Percentiles rank a stretch among this genome's conserved stretches.
Evolutionary conservation across 2,113 vertebrate genomes (phyloP).

Genomic region (Vimba vimba): DNA sequence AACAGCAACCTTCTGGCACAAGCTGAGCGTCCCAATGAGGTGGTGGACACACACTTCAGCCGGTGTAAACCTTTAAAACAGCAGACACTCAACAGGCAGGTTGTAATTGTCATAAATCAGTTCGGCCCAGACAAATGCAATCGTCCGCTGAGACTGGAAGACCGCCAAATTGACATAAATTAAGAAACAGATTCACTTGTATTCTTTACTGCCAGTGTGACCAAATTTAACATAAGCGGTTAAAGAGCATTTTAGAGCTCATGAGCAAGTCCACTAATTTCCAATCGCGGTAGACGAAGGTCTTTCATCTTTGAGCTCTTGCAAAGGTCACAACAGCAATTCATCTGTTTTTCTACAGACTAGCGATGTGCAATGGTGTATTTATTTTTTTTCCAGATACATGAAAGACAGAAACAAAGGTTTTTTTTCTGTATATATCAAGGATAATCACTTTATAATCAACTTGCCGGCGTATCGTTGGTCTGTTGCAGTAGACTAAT

Average conservation of each 20-base stretch:
- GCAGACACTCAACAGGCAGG: constrained; percentile 53
- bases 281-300: constrained; percentile 49
- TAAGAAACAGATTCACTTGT: constrained; percentile 71
- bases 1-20: neutral
- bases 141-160: constrained; percentile 71
- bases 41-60: constrained; percentile 50
- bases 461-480: constrained; percentile 18
- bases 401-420: constrained; percentile 16
- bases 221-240: constrained; percentile 66
- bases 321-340: constrained; percentile 34
- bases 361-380: neutral
- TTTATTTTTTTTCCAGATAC: neutral
- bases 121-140: constrained; percentile 73
- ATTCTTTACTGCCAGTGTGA: constrained; percentile 68
- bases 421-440: constrained; percentile 34
- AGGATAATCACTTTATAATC: constrained; percentile 64
- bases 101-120: constrained; percentile 73
- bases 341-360: constrained; percentile 21
- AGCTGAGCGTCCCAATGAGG: neutral
- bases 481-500: constrained; percentile 28
- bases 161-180: constrained; percentile 73
- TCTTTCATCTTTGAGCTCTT: constrained; percentile 37
- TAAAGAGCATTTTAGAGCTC: constrained; percentile 55
- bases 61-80: constrained; percentile 2
- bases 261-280: constrained; percentile 68